Evolutionary conservation across 2,113 vertebrate species (phyloP).

Genomic region (Phrynosoma blainvillii): DNA sequence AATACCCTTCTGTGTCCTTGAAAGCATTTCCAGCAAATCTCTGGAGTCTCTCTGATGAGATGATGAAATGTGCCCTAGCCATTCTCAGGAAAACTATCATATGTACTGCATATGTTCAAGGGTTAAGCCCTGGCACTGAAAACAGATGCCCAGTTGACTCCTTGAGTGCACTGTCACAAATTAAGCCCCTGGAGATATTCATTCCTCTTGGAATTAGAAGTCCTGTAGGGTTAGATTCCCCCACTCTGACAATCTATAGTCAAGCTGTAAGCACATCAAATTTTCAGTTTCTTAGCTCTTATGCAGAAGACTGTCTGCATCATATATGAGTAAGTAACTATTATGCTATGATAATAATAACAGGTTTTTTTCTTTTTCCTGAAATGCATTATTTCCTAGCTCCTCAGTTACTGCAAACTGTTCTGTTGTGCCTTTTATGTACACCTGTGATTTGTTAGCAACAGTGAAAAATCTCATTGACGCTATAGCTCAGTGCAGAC

Average conservation of each 20-base stretch:
- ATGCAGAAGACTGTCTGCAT: background rate
- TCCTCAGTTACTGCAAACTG: background rate
- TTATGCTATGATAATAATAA: background rate
- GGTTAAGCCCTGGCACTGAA: background rate
- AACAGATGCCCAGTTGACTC: background rate
- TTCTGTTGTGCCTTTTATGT: fast-evolving
- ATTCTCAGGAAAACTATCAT: background rate
- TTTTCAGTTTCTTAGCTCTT: background rate
- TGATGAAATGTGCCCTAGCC: background rate
- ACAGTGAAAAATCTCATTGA: background rate
- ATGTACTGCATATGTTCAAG: background rate
- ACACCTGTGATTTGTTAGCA: background rate
- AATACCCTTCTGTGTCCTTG: background rate
- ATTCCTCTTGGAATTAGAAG: background rate
- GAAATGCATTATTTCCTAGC: background rate
- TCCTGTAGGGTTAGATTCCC: background rate
- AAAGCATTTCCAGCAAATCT: background rate
- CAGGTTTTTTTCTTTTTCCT: conserved; percentile 15
- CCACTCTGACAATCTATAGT: background rate
- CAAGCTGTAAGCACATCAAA: background rate
- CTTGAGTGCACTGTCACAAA: background rate
- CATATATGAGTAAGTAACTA: too few species aligned
- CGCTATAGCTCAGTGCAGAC: background rate
- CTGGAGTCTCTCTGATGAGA: background rate
- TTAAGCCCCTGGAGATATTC: background rate